These are phyloP conservation scores for Drosophila lowei DNA, from an alignment of 1,140 invertebrate genomes.

Conservation along the genomic window DNA sequence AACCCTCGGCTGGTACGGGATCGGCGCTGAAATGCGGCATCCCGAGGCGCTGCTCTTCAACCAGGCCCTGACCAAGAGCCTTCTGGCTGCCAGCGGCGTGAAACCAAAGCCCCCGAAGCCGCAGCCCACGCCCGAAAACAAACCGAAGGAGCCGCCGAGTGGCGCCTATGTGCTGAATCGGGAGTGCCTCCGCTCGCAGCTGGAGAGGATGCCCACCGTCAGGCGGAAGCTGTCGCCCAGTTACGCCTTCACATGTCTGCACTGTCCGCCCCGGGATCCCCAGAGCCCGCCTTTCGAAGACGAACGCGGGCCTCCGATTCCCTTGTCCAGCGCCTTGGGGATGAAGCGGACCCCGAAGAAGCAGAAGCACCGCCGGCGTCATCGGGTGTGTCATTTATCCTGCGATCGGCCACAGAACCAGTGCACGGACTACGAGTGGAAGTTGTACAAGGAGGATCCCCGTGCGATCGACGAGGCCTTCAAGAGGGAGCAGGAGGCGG, in stretches of 20 bases:
- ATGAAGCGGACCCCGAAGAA: conserved; percentile 22
- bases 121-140: background rate
- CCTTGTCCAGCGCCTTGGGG: background rate
- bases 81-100: conserved; percentile 9
- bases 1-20: conserved; percentile 47
- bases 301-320: background rate
- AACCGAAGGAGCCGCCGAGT: background rate
- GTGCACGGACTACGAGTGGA: conserved; percentile 47
- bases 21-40: background rate
- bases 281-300: conserved; percentile 24
- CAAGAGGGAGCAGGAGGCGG: background rate
- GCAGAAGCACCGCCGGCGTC: background rate
- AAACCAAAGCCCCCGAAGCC: background rate
- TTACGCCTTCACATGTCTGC: conserved; percentile 4
- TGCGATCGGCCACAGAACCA: conserved; percentile 34
- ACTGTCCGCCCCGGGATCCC: conserved; percentile 19
- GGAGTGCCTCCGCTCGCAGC: conserved; percentile 12
- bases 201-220: conserved; percentile 51
- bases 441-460: conserved; percentile 25
- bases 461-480: conserved; percentile 8
- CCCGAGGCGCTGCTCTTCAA: conserved; percentile 22
- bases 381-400: conserved; percentile 34
- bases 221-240: conserved; percentile 12
- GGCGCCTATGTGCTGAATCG: conserved; percentile 38
- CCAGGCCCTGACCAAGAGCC: conserved; percentile 26